Evolutionary conservation across 2,113 vertebrate species (phyloP), one percentile per base, ranked within the genome.

Genomic region (Thamnaconus septentrionalis): DNA sequence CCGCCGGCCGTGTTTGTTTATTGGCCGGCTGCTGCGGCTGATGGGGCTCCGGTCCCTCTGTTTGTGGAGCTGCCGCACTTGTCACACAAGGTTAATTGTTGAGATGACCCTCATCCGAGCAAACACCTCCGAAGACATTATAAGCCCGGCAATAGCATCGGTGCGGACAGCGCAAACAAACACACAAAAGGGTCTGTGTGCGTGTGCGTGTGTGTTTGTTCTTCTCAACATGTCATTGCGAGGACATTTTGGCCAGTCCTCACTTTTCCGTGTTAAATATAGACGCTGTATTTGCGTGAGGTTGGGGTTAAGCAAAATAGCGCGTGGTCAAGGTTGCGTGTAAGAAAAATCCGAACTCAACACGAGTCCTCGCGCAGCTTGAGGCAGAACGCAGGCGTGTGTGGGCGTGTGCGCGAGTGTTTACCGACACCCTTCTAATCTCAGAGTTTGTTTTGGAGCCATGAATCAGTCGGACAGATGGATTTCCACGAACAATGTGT

Each of bases 1-100:
- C 40, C 9, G 1, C 42, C 40, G 62, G 54, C 56, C 58, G 63
- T 72, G 71, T 64, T 71, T 76, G 83, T 71, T 65, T 57, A 61
- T 54, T 12, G 12, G 40, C n/a, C 59, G 53, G 62, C 7, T 56
- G 53, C 18, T 31, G 31, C 63, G 59, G 45, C 59, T 69, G 8
- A 5, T 53, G 47, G 11, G 48, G 50, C 68, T 11, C 65, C 59
- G 47, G 55, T 72, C 49, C 69, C 31, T 63, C 43, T 87, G 84
- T 91, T 87, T 85, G 65, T 80, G 53, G 59, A 71, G 69, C 81
- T 75, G 45, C 76, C 59, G 62, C 57, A 62, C 57, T 80, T 58
- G 56, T 83, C 78, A 69, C 74, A 72, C 79, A 66, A 88, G 90
- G 86, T 91, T 91, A 90, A 90, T 91, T 88, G 89, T 80, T 79